Base-by-base conservation (phyloP, 2,888 invertebrate genomes). In the Trachelus stipa region DNA sequence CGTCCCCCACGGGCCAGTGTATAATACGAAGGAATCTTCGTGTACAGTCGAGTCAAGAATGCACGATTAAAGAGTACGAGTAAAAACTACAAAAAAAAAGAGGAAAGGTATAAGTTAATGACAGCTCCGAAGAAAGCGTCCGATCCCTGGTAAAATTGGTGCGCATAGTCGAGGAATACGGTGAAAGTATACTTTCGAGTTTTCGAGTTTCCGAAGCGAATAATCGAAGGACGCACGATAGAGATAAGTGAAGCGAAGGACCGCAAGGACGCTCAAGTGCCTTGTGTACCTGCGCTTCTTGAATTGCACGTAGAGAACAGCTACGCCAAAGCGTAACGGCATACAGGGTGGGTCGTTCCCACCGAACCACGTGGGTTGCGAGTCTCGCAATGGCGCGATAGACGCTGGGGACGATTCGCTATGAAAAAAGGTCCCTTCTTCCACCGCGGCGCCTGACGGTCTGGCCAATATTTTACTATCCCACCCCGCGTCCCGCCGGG, bases 381-480 rank as follows among this genome's bases (percentile, higher is more conserved):
- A 23, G 9, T 56, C 15, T 56, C 23, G 56, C 56, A 15, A 56
- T 56, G 56, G 56, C 56, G 56, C 23, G 56, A 23, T 23, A 56
- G 23, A 56, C 56, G 56, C 23, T 9, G 23, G 56, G 15, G 56
- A 9, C 23, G 23, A 23, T 56, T 56, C 56, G 56, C 56, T 23
- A 23, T 23, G 56, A 56, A 81, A 85, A 86, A 86, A 85, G 85
- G 85, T 56, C 56, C 2, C 73, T 31, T 83, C 73, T 68, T 83
- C 81, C 80, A 83, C 81, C 76, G 79, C 76, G 88, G 89, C 89
- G 90, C 87, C 90, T 81, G 87, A 83, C 87, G 80, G 90, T 89
- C 90, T 90, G 84, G 89, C 88, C 89, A 89, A 90, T 90, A 89
- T 89, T 90, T 89, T 87, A 88, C 88, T 87, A 87, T 86, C 85